Evolutionary conservation across 2,797 vertebrate genomes (phyloP).

Genomic region (Atherinosoma microstoma): DNA sequence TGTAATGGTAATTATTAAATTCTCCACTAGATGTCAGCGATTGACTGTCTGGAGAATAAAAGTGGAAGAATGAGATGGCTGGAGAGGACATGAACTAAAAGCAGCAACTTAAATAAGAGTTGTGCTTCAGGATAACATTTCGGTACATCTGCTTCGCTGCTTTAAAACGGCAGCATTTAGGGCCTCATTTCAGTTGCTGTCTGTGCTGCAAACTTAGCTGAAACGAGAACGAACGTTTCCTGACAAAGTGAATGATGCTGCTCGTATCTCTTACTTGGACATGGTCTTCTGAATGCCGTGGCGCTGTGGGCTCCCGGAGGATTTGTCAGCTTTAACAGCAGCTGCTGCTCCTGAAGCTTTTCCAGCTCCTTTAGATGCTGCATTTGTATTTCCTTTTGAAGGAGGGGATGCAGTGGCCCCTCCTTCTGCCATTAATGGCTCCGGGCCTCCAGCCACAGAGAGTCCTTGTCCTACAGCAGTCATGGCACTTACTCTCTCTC

Average conservation of each 20-base stretch:
- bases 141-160: neutral
- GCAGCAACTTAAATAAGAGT: neutral
- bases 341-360: constrained; percentile 48
- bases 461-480: constrained; percentile 61
- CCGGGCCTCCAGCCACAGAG: constrained; percentile 56
- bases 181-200: too few relatives aligned
- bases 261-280: constrained; percentile 76
- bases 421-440: constrained; percentile 19
- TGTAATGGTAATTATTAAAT: neutral
- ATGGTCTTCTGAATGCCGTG: constrained; percentile 84
- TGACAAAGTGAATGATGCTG: neutral
- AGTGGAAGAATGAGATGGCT: neutral
- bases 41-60: neutral
- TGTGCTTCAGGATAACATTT: neutral
- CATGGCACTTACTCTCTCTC: constrained; percentile 80
- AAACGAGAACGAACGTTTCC: neutral
- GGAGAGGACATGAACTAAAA: neutral
- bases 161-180: neutral
- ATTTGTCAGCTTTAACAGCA: constrained; percentile 83
- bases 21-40: constrained; percentile 50
- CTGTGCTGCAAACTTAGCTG: neutral
- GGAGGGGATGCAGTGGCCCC: constrained; percentile 8
- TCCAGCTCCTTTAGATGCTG: constrained; percentile 48
- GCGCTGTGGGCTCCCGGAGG: constrained; percentile 86
- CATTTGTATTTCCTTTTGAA: constrained; percentile 34